Evolutionary conservation across 2,113 vertebrate species (phyloP).

Genomic region (Manacus vitellinus): DNA sequence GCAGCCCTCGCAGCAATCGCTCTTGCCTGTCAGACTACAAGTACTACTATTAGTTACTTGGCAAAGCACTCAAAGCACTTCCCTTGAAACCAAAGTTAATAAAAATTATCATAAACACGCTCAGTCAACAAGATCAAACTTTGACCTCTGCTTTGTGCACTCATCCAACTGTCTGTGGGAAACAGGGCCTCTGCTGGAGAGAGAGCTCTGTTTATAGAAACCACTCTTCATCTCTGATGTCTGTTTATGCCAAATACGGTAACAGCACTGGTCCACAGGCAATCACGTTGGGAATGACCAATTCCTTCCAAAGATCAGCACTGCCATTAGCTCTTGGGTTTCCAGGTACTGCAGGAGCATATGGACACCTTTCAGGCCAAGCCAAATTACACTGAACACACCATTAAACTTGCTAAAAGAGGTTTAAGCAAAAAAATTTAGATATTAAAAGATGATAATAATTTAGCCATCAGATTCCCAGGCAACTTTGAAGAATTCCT

Average conservation of each 20-base stretch:
- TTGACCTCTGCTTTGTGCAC: neutral
- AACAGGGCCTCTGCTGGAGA: neutral
- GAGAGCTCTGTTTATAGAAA: constrained; percentile 8
- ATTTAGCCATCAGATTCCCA: neutral
- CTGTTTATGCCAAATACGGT: constrained; percentile 32
- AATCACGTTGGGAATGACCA: neutral
- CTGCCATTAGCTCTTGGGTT: neutral
- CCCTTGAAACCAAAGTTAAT: neutral
- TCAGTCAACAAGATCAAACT: neutral
- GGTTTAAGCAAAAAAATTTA: neutral
- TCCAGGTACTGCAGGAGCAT: neutral
- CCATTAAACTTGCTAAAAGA: neutral
- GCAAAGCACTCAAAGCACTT: neutral
- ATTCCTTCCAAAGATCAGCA: neutral
- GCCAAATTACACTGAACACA: neutral
- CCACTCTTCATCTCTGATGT: neutral
- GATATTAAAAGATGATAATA: neutral
- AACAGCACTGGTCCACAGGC: neutral
- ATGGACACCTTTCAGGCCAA: neutral
- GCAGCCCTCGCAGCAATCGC: neutral
- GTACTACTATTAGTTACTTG: neutral
- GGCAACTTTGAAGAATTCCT: neutral
- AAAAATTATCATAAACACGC: neutral
- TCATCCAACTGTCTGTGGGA: neutral
- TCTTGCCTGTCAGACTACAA: neutral